These are phyloP conservation scores for Myodes glareolus DNA, from an alignment of 2,113 vertebrate species.

Conservation along the genomic window DNA sequence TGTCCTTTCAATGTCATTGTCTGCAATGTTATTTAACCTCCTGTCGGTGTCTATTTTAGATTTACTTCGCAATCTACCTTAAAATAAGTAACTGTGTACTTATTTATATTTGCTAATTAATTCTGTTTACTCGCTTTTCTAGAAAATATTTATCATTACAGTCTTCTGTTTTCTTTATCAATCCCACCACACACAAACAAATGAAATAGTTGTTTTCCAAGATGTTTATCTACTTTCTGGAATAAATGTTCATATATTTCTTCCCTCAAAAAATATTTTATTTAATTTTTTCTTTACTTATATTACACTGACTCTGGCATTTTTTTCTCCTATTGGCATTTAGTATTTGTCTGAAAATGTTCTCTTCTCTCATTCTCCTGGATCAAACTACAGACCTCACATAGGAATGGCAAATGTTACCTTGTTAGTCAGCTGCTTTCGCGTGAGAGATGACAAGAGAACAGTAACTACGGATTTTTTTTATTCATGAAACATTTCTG, in stretches of 20 bases:
- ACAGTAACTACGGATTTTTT: neutral
- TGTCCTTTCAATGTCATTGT: constrained; percentile 2
- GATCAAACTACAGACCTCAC: neutral
- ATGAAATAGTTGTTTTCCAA: neutral
- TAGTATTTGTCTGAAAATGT: neutral
- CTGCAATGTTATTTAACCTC: neutral
- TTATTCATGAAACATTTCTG: neutral
- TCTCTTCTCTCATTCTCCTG: neutral
- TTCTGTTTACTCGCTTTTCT: neutral
- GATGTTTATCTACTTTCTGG: neutral
- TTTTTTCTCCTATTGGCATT: neutral
- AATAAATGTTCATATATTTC: neutral
- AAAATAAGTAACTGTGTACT: neutral
- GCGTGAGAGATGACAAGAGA: neutral
- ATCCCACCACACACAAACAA: neutral
- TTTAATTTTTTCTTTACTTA: neutral
- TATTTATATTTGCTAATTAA: neutral
- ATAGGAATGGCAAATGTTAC: neutral
- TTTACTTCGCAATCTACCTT: neutral
- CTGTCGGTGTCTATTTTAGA: neutral
- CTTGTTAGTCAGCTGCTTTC: neutral
- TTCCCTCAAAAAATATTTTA: neutral
- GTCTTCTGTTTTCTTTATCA: neutral
- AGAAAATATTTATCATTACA: neutral
- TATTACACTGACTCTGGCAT: neutral